Conservation (phyloP, 2,113 vertebrate genomes). For the Steatornis caripensis region DNA sequence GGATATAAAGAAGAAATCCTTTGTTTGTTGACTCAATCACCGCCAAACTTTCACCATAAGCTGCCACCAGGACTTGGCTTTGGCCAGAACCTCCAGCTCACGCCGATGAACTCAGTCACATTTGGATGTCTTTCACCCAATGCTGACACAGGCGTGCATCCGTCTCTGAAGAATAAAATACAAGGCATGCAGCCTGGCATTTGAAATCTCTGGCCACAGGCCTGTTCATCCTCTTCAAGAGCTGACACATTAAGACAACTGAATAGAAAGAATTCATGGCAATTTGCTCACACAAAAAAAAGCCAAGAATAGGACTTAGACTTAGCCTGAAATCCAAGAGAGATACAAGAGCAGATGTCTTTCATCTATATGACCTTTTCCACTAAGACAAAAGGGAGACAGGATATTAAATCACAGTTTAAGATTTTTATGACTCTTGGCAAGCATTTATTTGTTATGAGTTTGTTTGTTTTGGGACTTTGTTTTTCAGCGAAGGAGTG, state of each 20-base stretch:
- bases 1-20: background rate
- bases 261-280: background rate
- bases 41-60: background rate
- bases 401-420: slow-evolving; percentile 61
- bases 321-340: slow-evolving; percentile 8
- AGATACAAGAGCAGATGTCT: slow-evolving; percentile 48
- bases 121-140: background rate
- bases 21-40: background rate
- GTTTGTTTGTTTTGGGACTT: slow-evolving; percentile 39
- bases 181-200: background rate
- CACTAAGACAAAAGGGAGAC: slow-evolving; percentile 44
- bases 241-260: background rate
- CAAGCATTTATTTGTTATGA: slow-evolving; percentile 39
- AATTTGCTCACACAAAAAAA: background rate
- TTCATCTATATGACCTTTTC: slow-evolving; percentile 57
- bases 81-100: background rate
- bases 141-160: background rate
- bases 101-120: accelerated
- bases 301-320: background rate
- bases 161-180: background rate
- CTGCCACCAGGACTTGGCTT: background rate
- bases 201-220: background rate
- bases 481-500: slow-evolving; percentile 32
- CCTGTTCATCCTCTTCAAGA: background rate
- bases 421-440: slow-evolving; percentile 52